Conservation (phyloP, 2,888 invertebrate genomes). For the Hirtodrosophila cameraria region DNA sequence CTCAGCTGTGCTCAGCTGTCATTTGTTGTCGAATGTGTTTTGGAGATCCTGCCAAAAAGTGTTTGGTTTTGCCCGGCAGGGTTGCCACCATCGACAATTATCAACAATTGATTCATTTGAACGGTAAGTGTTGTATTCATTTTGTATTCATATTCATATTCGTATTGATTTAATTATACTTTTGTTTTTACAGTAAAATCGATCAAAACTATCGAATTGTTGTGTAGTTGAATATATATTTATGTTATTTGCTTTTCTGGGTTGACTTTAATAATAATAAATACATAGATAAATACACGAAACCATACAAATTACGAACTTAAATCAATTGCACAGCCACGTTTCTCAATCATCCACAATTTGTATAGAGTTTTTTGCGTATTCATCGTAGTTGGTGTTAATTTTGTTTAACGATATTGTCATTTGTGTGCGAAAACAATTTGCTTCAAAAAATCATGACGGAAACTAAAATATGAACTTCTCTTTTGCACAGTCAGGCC, state of each 20-base stretch:
- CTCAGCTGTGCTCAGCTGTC: constrained; percentile 72
- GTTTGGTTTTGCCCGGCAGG: constrained; percentile 46
- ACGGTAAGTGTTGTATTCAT: constrained; percentile 53
- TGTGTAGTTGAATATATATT: constrained; percentile 8
- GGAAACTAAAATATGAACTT: constrained; percentile 5
- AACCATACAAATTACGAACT: constrained; percentile 10
- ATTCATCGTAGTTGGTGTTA: constrained; percentile 39
- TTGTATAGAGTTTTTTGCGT: constrained; percentile 22
- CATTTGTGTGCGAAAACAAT: constrained; percentile 42
- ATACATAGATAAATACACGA: constrained; percentile 6
- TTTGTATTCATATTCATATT: constrained; percentile 3
- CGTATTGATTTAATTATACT: constrained; percentile 32
- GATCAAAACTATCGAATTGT: constrained; percentile 22
- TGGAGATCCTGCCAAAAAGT: too few relatives aligned
- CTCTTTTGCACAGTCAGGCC: constrained; percentile 8
- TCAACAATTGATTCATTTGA: constrained; percentile 46
- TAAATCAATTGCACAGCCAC: constrained; percentile 35
- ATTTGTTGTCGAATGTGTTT: constrained; percentile 72
- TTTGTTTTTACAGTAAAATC: constrained; percentile 49
- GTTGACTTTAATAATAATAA: constrained; percentile 7
- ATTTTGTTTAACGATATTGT: constrained; percentile 36
- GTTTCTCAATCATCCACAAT: constrained; percentile 20
- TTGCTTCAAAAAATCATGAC: constrained; percentile 20
- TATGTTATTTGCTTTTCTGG: constrained; percentile 16
- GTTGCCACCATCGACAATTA: constrained; percentile 12